These are phyloP conservation scores for Myiotriccus ornatus DNA, from an alignment of 2,797 vertebrate genomes.

Conservation along the genomic window DNA sequence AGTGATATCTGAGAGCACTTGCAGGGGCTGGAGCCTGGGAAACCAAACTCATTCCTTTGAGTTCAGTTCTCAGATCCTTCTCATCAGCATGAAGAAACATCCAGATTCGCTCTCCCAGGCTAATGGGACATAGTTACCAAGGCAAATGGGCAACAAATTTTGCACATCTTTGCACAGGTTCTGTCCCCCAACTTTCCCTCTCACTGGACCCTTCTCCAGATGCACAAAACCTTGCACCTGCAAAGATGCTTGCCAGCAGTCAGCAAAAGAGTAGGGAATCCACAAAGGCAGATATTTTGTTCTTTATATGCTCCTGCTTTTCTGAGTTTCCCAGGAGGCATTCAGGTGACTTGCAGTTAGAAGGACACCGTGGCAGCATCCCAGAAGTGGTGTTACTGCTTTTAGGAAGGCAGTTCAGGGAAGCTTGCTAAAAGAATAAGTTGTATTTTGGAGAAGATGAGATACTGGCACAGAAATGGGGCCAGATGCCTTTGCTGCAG, in stretches of 20 bases:
- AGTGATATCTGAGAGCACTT: accelerated
- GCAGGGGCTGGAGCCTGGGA: not conserved
- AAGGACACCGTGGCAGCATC: not conserved
- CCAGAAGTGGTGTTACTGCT: not conserved
- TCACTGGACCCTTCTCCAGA: not conserved
- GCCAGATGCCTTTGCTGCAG: not conserved
- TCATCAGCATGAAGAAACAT: not conserved
- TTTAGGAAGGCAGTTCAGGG: not conserved
- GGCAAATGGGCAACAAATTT: not conserved
- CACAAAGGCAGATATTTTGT: not conserved
- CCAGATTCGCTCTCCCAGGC: not conserved
- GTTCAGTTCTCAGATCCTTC: not conserved
- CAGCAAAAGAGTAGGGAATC: not conserved
- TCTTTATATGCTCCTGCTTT: not conserved
- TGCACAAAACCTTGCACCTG: not conserved
- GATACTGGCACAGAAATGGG: not conserved
- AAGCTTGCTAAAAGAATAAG: not conserved
- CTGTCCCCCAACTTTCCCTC: not conserved
- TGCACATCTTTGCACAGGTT: not conserved
- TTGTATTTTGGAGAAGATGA: not conserved
- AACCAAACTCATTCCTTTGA: not conserved
- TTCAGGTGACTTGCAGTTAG: not conserved
- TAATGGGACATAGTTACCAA: accelerated
- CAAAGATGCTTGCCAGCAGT: not conserved
- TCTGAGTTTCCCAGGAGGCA: not conserved